phyloP scores from a whole-genome alignment of 2,888 invertebrate species.

The Slavum lentiscoides region DNA sequence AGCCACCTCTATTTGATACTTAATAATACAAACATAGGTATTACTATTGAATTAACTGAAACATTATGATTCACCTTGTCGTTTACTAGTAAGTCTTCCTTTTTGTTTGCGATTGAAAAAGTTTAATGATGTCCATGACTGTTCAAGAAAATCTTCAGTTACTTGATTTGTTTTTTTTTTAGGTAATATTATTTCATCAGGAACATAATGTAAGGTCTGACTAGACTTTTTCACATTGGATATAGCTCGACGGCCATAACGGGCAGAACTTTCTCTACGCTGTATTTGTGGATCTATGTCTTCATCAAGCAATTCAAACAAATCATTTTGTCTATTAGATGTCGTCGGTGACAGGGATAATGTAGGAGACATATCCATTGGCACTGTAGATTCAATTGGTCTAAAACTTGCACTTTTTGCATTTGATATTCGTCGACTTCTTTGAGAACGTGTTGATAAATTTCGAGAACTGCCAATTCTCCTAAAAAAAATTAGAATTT shows the following conservation, averaged over 20 bases:
- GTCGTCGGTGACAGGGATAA: conserved; percentile 37
- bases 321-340: conserved; percentile 31
- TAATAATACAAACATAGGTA: no score
- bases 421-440: conserved; percentile 39
- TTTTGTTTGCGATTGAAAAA: conserved; percentile 58
- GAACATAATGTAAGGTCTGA: conserved; percentile 13
- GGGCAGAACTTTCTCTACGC: conserved; percentile 55
- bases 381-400: conserved; percentile 26
- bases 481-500: conserved; percentile 11
- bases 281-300: conserved; percentile 17
- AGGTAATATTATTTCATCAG: neutral
- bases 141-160: conserved; percentile 57
- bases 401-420: conserved; percentile 44
- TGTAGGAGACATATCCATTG: conserved; percentile 43
- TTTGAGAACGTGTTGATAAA: conserved; percentile 13
- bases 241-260: conserved; percentile 57
- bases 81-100: conserved; percentile 57
- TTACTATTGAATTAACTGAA: neutral
- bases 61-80: conserved; percentile 53
- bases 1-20: no score
- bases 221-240: conserved; percentile 25
- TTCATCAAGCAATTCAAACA: conserved; percentile 43
- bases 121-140: conserved; percentile 59
- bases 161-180: conserved; percentile 10
- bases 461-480: conserved; percentile 48